Base-by-base conservation (phyloP, 1,140 invertebrate genomes). In the Bombus terrestris region DNA sequence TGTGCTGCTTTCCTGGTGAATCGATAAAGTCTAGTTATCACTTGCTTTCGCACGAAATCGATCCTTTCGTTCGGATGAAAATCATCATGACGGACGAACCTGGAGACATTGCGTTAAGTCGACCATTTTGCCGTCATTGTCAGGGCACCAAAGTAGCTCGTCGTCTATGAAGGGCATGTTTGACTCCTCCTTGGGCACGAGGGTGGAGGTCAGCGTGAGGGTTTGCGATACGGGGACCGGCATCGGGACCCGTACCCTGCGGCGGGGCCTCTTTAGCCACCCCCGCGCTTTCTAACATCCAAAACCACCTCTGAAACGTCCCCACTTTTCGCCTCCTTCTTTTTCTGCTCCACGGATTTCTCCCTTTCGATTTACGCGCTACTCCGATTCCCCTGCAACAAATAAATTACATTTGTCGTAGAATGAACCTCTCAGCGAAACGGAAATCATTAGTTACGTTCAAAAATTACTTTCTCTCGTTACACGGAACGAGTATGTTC, bases 121-220 rank as follows among this genome's bases (percentile, higher is more conserved):
- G 87, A 98, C 98, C 96, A 98, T 98, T 95, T 98, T 98, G 94
- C 97, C 97, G 95, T 98, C 98, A 95, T 98, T 98, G 96, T 98
- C 97, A 93, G 97, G 97, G 96, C 98, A 98, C 98, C 98, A 98
- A 90, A 98, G 97, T 89, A 98, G 95, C 93, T 98, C 98, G 96
- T 98, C 98, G 96, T 98, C 98, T 95, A 98, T 98, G 96, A 98
- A 98, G 96, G 98, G 98, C 98, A 98, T 98, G 96, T 92, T 96
- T 92, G 93, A 94, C 92, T 95, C 94, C 93, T 95, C 94, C 92
- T 95, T 95, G 92, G 94, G 94, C 86, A 95, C 94, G 83, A 95
- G 93, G 92, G 93, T 95, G 91, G 94, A 94, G 91, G 93, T 94
- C 64, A 95, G 92, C 88, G 94, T 94, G 68, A 93, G 94, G 84